Conservation (phyloP, 2,888 invertebrate species). For the Azorinus chamasolen region DNA sequence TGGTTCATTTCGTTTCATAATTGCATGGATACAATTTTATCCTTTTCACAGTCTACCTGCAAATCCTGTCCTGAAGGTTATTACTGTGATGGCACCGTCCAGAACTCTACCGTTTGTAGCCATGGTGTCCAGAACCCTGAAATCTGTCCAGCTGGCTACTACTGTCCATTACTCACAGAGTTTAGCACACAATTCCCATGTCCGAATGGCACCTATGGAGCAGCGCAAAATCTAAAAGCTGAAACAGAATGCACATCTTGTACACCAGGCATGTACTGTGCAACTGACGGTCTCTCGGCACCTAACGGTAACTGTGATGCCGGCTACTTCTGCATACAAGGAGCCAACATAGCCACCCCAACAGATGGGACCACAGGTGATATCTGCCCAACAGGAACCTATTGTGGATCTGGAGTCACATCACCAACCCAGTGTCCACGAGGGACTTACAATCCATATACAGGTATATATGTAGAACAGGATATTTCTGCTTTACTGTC, state of each 20-base stretch:
- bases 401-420: conserved; percentile 80
- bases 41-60: conserved; percentile 74
- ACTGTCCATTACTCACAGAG: conserved; percentile 80
- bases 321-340: conserved; percentile 78
- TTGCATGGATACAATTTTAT: too few relatives aligned
- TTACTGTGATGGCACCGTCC: conserved; percentile 83
- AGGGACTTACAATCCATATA: conserved; percentile 80
- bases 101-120: conserved; percentile 81
- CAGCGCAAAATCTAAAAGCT: conserved; percentile 65
- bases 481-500: too few relatives aligned
- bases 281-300: conserved; percentile 69
- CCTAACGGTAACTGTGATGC: conserved; percentile 76
- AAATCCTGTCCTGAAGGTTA: conserved; percentile 81
- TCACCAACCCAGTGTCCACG: conserved; percentile 76
- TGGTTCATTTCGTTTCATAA: too few relatives aligned
- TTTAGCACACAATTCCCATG: conserved; percentile 79
- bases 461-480: conserved; percentile 76
- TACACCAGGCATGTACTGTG: conserved; percentile 82
- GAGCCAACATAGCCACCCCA: conserved; percentile 72
- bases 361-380: conserved; percentile 77
- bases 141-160: conserved; percentile 80
- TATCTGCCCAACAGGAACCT: conserved; percentile 78
- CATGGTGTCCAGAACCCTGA: conserved; percentile 84
- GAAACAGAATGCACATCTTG: conserved; percentile 80
- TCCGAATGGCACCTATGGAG: conserved; percentile 81